Evolutionary conservation across 2,888 invertebrate species (phyloP), one percentile per base, ranked within the genome.

Genomic region (Meteorus colon): DNA sequence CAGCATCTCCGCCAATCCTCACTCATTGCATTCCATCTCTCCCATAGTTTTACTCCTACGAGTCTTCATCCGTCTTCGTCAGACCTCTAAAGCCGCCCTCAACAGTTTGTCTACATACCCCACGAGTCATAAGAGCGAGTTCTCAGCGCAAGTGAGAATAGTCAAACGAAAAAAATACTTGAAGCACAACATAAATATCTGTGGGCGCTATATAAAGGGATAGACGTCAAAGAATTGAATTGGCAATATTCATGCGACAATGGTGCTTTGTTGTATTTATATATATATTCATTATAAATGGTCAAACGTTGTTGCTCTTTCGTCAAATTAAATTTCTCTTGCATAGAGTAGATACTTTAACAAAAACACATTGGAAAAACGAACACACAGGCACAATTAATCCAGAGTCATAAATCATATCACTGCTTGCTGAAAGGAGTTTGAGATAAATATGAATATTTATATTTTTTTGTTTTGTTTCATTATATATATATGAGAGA

Each of bases 1-100:
- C 84, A 81, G 82, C 81, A 85, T 86, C 86, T 84, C 86, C 83
- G 82, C 84, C 86, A 85, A 60, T 76, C 74, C 60, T 67, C 27
- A 55, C 29, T 27, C 37, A 71, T 76, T 62, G 73, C 76, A 67
- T 55, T 76, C 67, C 66, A 73, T 68, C 75, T 69, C 69, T 59
- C 27, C 45, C 31, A 45, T 65, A 37, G 19, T 6, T 65, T 41
- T 24, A 65, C 34, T 41, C 37, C 65, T 65, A 41, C 48, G n/a
- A 16, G 45, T 55, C 69, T 62, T 72, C 19, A 72, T 72, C 62
- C 73, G 68, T 73, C 75, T 62, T 67, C 34, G 73, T 73, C 71
- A 65, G 77, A 73, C 68, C 78, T 75, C 68, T 74, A 73, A 74
- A 75, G 77, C 78, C 51, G 37, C 67, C 63, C 65, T 66, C 62